Evolutionary conservation across 2,888 invertebrate genomes (phyloP), one percentile per base, ranked within the genome.

Genomic region (Cheilosia vulpina): DNA sequence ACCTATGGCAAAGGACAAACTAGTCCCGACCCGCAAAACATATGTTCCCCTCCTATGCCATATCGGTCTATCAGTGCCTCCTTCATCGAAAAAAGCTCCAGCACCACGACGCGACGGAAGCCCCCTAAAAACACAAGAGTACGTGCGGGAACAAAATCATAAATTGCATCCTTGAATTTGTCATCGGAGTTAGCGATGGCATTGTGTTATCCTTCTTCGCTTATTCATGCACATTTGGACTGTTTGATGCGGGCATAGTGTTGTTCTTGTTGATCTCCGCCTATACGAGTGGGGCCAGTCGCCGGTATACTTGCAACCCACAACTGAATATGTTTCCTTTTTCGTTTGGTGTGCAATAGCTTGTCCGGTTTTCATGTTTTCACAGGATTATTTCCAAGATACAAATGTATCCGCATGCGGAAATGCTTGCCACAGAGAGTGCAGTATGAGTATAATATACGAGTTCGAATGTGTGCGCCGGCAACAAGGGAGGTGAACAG

Each of bases 121-220:
- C 19, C 47, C 47, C 62, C 69, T 38, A 47, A 63, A 76, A 63
- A 52, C 27, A 52, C 50, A 31, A 50, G 21, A 17, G 31, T 62
- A 38, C 57, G 63, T 63, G 58, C 34, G 17, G 75, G 75, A 52
- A 45, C 52, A 52, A 77, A 82, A 63, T 77, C 77, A 77, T 77
- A 82, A 77, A 82, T 82, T 77, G 82, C 71, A 82, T 82, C 65
- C 82, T 82, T 82, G 65, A 82, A 82, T 77, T 82, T 82, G 82
- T 82, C 82, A 82, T 60, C 77, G 38, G 82, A 58, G 63, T 71
- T 77, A 52, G 77, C 58, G 65, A 60, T 65, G 53, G 76, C 52
- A 65, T 60, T 65, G 63, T 77, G 77, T 66, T 82, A 82, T 71
- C 71, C 77, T 76, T 71, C 77, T 82, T 63, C 57, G 81, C 53